Base-by-base conservation (phyloP, 2,888 invertebrate species). In the Rhingia rostrata region DNA sequence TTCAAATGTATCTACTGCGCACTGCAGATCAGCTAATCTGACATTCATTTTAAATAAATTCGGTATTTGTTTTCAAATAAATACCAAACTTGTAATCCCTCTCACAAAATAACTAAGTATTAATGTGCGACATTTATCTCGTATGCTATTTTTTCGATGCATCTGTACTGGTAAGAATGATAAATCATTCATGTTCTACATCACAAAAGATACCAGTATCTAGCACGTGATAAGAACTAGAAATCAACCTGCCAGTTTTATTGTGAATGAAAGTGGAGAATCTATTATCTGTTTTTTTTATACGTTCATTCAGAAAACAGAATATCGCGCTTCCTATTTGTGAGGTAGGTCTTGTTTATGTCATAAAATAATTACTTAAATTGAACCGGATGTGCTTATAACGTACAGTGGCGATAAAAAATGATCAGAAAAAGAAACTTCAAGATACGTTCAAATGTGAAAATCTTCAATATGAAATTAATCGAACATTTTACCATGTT, bases 231-330 rank as follows among this genome's bases (percentile, higher is more conserved):
- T 78, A 78, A 83, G 66, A 63, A 33, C 3, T 80, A 84, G 84
- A 74, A 84, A 80, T 84, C 80, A 80, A 84, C 84, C 74, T 84
- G 84, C 74, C 84, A 84, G 80, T 84, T 84, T 84, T 84, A 79
- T 84, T 80, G 64, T 74, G 84, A 80, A 84, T 69, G 79, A 74
- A 81, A 79, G 37, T 66, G 61, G 58, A 35, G 30, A 51, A 64
- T 9, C 32, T 63, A 72, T 58, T 72, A 72, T 72, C 67, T 79
- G 51, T 39, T 4, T 49, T 49, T 49, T 22, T 12, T 6, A 7
- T 33, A 41, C 5, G n/a, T 9, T 51, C 69, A 80, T 84, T 70
- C 53, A 70, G 45, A 77, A 73, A 53, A 51, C 41, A 37, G 32
- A 41, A 10, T 51, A 41, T 49, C 53, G 6, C 32, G 14, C 14